These are phyloP conservation scores for Coelogynopora nodosa DNA, from an alignment of 2,888 invertebrate species.

Conservation along the genomic window DNA sequence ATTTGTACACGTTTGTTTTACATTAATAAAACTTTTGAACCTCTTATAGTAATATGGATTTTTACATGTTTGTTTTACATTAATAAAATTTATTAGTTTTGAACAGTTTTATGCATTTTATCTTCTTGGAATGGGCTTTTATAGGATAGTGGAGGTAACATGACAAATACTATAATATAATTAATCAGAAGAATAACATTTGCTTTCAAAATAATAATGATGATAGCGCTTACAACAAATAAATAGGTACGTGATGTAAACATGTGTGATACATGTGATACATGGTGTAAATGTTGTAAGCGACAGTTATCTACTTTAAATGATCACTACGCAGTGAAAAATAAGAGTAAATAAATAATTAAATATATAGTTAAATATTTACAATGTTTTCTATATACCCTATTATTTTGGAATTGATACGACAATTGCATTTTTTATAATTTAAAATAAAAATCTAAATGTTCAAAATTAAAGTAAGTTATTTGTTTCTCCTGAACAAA, in stretches of 20 bases:
- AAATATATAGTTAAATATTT: too few species aligned
- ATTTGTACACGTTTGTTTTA: too few species aligned
- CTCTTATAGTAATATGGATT: neutral
- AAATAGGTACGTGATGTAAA: conserved; percentile 17
- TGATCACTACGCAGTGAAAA: neutral
- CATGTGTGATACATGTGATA: too few species aligned
- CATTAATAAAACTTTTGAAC: neutral
- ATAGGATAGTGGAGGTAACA: conserved; percentile 26
- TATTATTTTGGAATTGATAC: too few species aligned
- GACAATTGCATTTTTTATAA: too few species aligned
- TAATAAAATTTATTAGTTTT: conserved; percentile 5
- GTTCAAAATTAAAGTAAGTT: too few species aligned
- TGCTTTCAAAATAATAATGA: conserved; percentile 18
- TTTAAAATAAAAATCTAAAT: too few species aligned
- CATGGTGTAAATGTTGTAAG: neutral
- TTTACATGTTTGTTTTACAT: neutral
- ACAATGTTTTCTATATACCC: too few species aligned
- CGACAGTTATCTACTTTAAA: neutral
- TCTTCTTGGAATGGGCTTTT: conserved; percentile 18
- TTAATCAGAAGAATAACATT: neutral
- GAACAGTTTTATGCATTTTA: conserved; percentile 8
- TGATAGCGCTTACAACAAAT: conserved; percentile 14
- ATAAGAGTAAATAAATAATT: neutral
- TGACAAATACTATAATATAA: neutral
- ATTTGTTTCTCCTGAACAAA: too few species aligned